phyloP scores from a whole-genome alignment of 2,113 vertebrate genomes.

The Eulemur macaco region DNA sequence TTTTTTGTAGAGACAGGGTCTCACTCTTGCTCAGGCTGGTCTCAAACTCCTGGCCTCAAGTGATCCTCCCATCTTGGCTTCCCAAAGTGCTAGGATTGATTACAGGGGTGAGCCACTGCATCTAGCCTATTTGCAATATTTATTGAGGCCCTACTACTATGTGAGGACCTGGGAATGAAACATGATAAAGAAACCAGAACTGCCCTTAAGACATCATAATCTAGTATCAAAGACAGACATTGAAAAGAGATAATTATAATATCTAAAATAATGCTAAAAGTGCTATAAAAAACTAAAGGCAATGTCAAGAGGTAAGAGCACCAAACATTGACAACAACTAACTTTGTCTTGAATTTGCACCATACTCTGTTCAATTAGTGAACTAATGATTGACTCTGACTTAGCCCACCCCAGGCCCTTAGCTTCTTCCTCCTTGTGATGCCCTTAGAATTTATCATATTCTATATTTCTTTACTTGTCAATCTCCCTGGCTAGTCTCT shows the following conservation, averaged over 20 bases:
- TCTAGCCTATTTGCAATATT: neutral
- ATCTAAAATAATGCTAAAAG: neutral
- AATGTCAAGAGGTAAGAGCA: constrained; percentile 2
- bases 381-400: neutral
- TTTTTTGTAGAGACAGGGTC: too few species aligned
- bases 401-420: neutral
- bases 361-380: neutral
- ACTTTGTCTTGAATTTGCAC: constrained; percentile 13
- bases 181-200: neutral
- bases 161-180: neutral
- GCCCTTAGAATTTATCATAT: neutral
- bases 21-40: too few species aligned
- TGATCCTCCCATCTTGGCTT: too few species aligned
- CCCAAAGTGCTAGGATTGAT: too few species aligned
- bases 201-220: constrained; percentile 10
- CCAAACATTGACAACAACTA: neutral
- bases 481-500: neutral
- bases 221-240: neutral
- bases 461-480: neutral
- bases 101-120: too few species aligned
- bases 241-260: neutral
- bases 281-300: neutral
- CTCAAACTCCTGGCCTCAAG: too few species aligned
- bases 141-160: neutral
- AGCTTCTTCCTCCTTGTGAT: neutral